phyloP scores from a whole-genome alignment of 2,113 vertebrate genomes.

The Caloenas nicobarica region DNA sequence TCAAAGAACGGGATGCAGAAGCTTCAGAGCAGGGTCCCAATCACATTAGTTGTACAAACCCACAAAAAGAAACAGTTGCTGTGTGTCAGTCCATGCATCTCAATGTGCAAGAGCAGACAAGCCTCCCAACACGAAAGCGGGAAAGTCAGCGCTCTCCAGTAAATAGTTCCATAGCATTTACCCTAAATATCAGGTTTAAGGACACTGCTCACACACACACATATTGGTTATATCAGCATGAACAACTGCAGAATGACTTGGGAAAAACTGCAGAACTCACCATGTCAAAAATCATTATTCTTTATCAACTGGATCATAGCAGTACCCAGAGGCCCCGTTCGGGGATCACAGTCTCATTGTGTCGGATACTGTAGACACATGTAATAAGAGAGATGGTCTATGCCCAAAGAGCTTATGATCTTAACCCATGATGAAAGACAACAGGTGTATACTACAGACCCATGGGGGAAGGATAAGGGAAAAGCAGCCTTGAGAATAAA shows the following conservation, averaged over 20 bases:
- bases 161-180: not conserved
- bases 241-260: slow-evolving; percentile 70
- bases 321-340: slow-evolving; percentile 38
- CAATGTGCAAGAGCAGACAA: not conserved
- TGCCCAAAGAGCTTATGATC: slow-evolving; percentile 70
- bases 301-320: slow-evolving; percentile 54
- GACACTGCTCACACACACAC: not conserved
- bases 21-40: not conserved
- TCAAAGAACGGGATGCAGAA: not conserved
- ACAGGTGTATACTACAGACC: slow-evolving; percentile 62
- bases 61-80: not conserved
- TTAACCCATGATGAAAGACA: slow-evolving; percentile 71
- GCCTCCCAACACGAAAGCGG: not conserved
- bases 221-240: not conserved
- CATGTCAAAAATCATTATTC: slow-evolving; percentile 68
- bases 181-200: not conserved
- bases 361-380: slow-evolving; percentile 46
- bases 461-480: slow-evolving; percentile 58
- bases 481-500: slow-evolving; percentile 55
- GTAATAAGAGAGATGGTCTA: slow-evolving; percentile 67
- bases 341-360: slow-evolving; percentile 48
- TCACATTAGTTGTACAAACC: not conserved
- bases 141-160: not conserved
- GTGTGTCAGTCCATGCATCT: not conserved
- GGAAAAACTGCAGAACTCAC: slow-evolving; percentile 58